These are phyloP conservation scores for Xestia rhomboidea DNA, from an alignment of 2,888 invertebrate genomes.

Conservation along the genomic window DNA sequence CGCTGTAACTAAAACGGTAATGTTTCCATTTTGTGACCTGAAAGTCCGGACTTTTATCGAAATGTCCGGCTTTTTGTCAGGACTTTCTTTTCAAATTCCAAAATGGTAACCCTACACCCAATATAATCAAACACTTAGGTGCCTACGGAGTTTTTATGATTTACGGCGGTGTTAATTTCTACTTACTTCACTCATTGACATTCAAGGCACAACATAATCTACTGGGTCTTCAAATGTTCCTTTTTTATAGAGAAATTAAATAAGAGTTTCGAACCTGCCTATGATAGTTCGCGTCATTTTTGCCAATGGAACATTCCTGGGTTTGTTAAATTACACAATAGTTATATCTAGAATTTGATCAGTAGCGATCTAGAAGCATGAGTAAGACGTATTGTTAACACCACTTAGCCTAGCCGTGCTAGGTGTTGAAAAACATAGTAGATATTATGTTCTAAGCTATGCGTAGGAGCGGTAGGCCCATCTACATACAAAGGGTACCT, in stretches of 20 bases:
- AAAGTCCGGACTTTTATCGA: too few relatives aligned
- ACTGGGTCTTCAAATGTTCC: too few relatives aligned
- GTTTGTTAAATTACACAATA: not conserved
- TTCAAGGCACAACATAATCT: too few relatives aligned
- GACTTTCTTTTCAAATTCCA: too few relatives aligned
- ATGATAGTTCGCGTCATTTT: not conserved
- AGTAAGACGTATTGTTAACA: slow-evolving; percentile 32
- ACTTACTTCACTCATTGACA: too few relatives aligned
- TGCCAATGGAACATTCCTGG: not conserved
- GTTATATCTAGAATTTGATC: not conserved
- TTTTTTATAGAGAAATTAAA: not conserved
- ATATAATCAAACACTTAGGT: too few relatives aligned
- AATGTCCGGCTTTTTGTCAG: too few relatives aligned
- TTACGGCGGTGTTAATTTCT: too few relatives aligned
- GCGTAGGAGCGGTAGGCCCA: slow-evolving; percentile 10
- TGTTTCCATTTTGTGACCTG: too few relatives aligned
- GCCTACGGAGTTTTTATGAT: too few relatives aligned
- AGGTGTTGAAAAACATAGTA: slow-evolving; percentile 39
- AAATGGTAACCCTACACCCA: too few relatives aligned
- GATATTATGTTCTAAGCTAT: not conserved
- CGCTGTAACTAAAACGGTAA: too few relatives aligned
- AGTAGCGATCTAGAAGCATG: slow-evolving; percentile 6
- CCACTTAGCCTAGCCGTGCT: slow-evolving; percentile 14
- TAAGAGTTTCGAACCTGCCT: not conserved
- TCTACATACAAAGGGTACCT: slow-evolving; percentile 28